Base-by-base conservation (phyloP, 2,888 invertebrate genomes). In the Hirtodrosophila duncani region DNA sequence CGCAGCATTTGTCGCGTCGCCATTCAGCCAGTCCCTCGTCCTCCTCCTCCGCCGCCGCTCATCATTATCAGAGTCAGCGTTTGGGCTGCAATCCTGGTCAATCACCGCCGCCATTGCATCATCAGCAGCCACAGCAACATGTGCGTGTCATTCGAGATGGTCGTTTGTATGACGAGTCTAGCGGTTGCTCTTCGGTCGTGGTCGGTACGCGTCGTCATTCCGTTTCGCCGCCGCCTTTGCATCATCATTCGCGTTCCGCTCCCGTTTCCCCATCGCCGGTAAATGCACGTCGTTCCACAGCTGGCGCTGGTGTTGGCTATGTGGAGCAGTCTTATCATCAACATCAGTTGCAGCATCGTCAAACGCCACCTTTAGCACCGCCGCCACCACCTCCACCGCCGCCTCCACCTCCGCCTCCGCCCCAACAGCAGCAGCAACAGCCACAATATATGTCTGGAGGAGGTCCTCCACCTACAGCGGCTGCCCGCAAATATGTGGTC, bases 141-240 rank as follows among this genome's bases (percentile, higher is more conserved):
- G 87, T 87, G 39, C 85, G 86, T 14, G 87, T 87, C n/a, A 87
- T 87, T 49, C 83, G 86, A 53, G 87, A 87, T 64, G 86, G 86
- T 23, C 84, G 87, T 5, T 67, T 85, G 11, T 86, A 86, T 44
- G 87, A 87, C 13, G 86, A 86, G 44, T 52, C 75, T 41, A 43
- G 11, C 9, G 26, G 9, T 33, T 50, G 46, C 30, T 30, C 57
- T 11, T 51, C 58, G 13, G 59, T 61, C 13, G 51, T 42, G 24
- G 43, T 58, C 17, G 56, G 56, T 7, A 37, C 68, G 29, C 69
- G 81, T 29, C 63, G 79, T 7, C 74, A 69, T 42, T 81, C 81
- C 36, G 75, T 81, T n/a, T 83, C 82, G 48, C 83, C 81, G 24
- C 83, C 82, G 17, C 83, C 84, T 10, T 48, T 83, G 43, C 81